Base-by-base conservation (phyloP, 35 echinoderm and acorn worm species). In the Chiridota heheva region DNA sequence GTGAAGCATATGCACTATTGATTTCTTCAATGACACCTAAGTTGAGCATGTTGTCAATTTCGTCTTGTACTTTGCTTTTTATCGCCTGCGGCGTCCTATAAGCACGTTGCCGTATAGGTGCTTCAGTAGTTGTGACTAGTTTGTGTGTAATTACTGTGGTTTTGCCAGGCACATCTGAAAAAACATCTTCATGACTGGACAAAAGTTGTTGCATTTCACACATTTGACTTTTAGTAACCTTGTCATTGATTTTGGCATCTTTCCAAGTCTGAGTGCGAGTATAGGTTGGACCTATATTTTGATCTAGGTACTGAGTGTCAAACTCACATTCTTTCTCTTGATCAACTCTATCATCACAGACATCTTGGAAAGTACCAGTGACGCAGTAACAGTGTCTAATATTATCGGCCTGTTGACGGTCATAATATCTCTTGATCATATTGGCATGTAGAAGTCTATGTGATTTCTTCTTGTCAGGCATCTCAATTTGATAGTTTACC, bases 401-500 rank as follows among this genome's bases (percentile, higher is more conserved):
- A n/a, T n/a, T n/a, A n/a, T n/a, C n/a, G n/a, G n/a, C n/a, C n/a
- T n/a, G n/a, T n/a, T n/a, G n/a, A n/a, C n/a, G n/a, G n/a, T 38
- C 67, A 15, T 42, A 42, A 42, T n/a, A 71, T 3, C n/a, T 42
- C 57, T 76, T 76, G 12, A 76, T 20, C 44, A 76, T 76, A 58
- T 58, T 58, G 17, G 57, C 0, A 57, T 55, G 43, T 20, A 43
- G 39, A 1, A 49, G 45, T 36, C 3, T 22, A 55, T 55, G 49
- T 25, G 49, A 55, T 17, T 68, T 68, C 12, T 37, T 4, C 40
- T 71, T 71, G 1, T 71, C 38, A 6, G 40, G 15, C 67, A 71
- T 66, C n/a, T 2, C 25, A 30, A 83, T 57, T 7, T 51, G 17
- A 84, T 61, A 84, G 22, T 72, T 60, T 1, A 84, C 66, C 36